phyloP scores from a whole-genome alignment of 2,888 invertebrate genomes.

The Coecobrya sp. region DNA sequence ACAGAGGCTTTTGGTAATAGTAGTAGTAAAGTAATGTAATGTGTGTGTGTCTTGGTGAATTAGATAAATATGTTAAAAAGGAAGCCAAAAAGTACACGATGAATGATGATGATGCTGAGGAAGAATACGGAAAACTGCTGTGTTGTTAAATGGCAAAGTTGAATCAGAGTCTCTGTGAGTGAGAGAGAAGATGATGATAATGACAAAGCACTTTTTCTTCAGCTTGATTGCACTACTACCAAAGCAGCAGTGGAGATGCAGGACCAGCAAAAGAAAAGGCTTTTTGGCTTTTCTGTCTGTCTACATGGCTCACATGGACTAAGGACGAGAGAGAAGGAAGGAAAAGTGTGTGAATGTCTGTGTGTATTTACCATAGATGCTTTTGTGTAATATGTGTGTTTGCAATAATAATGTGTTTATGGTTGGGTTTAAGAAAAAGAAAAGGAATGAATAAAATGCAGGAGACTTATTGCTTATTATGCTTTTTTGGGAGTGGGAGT shows the following conservation, averaged over 20 bases:
- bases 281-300: background rate
- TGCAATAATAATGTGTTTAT: slow-evolving; percentile 36
- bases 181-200: slow-evolving; percentile 60
- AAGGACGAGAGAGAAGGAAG: background rate
- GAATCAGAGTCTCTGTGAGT: background rate
- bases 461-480: slow-evolving; percentile 24
- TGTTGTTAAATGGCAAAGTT: slow-evolving; percentile 10
- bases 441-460: background rate
- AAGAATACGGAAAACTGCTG: slow-evolving; percentile 15
- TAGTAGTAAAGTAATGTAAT: background rate
- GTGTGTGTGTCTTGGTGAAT: slow-evolving; percentile 44
- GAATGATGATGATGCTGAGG: slow-evolving; percentile 5
- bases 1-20: background rate
- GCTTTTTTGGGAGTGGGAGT: background rate
- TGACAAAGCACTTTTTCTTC: slow-evolving; percentile 74
- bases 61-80: slow-evolving; percentile 63
- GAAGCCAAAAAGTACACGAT: slow-evolving; percentile 68
- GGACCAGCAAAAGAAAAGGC: background rate
- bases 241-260: background rate
- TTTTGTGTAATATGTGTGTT: background rate
- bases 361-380: no score
- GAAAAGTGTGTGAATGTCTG: no score
- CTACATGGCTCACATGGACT: background rate
- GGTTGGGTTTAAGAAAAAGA: background rate
- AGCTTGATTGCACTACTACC: slow-evolving; percentile 67